Conservation (phyloP, 2,888 invertebrate genomes). For the Cinara cedri region DNA sequence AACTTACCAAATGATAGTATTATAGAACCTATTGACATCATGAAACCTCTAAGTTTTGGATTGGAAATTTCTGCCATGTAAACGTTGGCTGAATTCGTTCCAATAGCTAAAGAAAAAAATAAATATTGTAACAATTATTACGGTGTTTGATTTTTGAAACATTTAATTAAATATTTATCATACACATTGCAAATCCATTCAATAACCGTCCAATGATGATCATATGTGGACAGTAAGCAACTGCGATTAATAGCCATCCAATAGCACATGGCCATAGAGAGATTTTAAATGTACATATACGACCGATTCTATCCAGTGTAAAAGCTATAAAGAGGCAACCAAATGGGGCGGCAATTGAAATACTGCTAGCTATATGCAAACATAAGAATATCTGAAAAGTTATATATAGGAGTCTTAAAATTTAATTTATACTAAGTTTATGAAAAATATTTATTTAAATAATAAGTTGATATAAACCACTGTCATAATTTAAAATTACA, state of each 20-base stretch:
- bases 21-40: conserved; percentile 68
- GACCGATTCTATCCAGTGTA: conserved; percentile 46
- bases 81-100: conserved; percentile 68
- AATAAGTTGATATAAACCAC: no score
- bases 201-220: conserved; percentile 53
- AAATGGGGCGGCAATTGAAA: conserved; percentile 48
- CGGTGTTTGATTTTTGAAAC: background rate
- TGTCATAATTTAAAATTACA: no score
- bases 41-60: conserved; percentile 68
- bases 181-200: conserved; percentile 56
- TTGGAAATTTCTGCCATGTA: conserved; percentile 70
- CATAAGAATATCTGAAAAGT: conserved; percentile 35
- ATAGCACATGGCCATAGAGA: conserved; percentile 54
- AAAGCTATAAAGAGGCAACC: conserved; percentile 48
- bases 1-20: conserved; percentile 67
- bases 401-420: conserved; percentile 16
- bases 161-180: background rate
- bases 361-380: conserved; percentile 50
- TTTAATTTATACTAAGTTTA: conserved; percentile 7
- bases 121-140: background rate
- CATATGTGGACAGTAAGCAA: conserved; percentile 17
- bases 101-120: conserved; percentile 63
- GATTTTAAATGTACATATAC: conserved; percentile 45
- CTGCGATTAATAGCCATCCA: conserved; percentile 54
- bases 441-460: no score